Base-by-base conservation (phyloP, 1,140 invertebrate species). In the Drosophila sucinea region DNA sequence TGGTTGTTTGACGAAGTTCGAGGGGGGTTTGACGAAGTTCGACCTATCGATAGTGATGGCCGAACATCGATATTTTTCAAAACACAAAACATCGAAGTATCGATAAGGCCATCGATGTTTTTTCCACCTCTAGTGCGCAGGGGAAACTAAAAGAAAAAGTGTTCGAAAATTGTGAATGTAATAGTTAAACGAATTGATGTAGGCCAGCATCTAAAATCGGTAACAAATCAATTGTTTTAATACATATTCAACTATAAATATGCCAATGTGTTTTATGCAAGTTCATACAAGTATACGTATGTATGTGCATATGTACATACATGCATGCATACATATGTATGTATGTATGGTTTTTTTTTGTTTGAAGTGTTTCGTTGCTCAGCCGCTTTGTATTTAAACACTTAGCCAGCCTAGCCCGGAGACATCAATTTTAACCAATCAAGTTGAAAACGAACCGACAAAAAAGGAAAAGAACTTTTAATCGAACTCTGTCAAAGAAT, bases 171-270 rank as follows among this genome's bases (percentile, higher is more conserved):
- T 35, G 56, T 58, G 56, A 23, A 35, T 33, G 33, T 33, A 33
- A 32, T 57, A 58, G 56, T 38, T 58, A 58, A 58, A 33, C 32
- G 33, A 58, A 25, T 25, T 38, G 33, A 38, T 38, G 56, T 58
- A 25, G 32, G 56, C 32, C 56, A 58, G 27, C 23, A 44, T 41
- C 27, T 41, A 27, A 61, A 61, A 61, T 27, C 35, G 40, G 38
- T 29, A 65, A 65, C 62, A 54, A 47, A 65, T 51, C 47, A 25
- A 29, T 62, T 44, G 38, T 29, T n/a, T 44, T 6, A 44, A 17
- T 38, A 27, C 38, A 29, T 30, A 44, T 25, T 3, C 30, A 30
- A n/a, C 11, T 38, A 56, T 11, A 65, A 32, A 17, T 35, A 33
- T 55, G 29, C 47, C 30, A 38, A 65, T 65, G 47, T 65, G 35